phyloP scores from a whole-genome alignment of 2,113 vertebrate species.

The Ailuropoda melanoleuca region DNA sequence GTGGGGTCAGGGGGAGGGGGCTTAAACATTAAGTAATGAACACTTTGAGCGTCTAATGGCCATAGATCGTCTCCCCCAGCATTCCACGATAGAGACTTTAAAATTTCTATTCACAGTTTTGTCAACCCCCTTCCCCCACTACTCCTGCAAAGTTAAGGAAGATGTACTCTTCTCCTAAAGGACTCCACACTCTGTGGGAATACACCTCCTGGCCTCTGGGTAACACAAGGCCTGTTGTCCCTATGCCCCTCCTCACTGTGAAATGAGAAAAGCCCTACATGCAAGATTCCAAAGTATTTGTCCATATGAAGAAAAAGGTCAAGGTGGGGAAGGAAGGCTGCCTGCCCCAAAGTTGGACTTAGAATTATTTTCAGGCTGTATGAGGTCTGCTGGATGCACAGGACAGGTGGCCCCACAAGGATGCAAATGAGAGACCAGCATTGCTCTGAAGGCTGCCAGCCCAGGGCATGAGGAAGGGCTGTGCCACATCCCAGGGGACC shows the following conservation, averaged over 20 bases:
- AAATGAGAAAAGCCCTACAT: background rate
- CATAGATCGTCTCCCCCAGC: background rate
- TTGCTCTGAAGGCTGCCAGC: background rate
- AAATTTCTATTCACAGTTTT: background rate
- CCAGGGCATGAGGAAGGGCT: background rate
- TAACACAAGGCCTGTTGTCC: background rate
- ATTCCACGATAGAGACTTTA: background rate
- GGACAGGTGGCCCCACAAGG: background rate
- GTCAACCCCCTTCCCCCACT: too few species aligned
- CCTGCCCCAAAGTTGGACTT: background rate
- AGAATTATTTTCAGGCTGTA: background rate
- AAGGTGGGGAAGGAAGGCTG: background rate
- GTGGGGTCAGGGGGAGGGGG: too few species aligned
- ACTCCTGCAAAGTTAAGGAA: background rate
- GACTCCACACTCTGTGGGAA: background rate
- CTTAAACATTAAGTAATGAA: background rate
- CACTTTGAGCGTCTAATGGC: background rate
- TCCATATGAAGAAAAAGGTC: background rate
- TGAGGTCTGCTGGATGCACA: background rate
- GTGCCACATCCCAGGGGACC: background rate
- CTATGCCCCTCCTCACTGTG: background rate
- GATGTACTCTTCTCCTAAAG: background rate
- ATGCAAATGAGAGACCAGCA: background rate
- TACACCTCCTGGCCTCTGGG: too few species aligned
- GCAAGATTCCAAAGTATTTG: background rate